These are phyloP conservation scores for Menura novaehollandiae DNA, from an alignment of 2,113 vertebrate genomes.

Conservation along the genomic window DNA sequence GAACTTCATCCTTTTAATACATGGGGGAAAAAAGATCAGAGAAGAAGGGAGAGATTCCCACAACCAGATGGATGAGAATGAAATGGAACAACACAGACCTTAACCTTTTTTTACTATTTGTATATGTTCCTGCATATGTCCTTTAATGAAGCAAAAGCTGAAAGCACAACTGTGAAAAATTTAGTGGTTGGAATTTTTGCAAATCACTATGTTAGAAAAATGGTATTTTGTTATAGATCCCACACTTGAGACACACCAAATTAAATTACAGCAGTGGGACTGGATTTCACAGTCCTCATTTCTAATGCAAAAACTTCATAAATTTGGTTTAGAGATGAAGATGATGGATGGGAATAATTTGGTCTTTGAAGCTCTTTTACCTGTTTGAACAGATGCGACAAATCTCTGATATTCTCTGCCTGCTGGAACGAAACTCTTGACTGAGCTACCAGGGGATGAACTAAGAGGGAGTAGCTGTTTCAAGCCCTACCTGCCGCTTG, in stretches of 20 bases:
- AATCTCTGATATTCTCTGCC: background rate
- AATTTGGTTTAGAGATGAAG: background rate
- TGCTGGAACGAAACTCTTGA: background rate
- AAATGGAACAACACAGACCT: background rate
- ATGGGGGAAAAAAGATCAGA: background rate
- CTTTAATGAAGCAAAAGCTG: background rate
- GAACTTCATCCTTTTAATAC: background rate
- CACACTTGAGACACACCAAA: background rate
- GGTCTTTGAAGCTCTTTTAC: background rate
- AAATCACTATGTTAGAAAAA: background rate
- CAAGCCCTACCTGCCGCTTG: conserved; percentile 82
- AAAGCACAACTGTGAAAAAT: background rate
- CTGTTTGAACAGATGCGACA: background rate
- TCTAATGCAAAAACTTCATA: background rate
- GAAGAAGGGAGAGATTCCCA: background rate
- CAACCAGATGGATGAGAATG: background rate
- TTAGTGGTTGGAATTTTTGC: background rate
- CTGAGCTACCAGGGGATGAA: background rate
- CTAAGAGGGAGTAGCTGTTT: background rate
- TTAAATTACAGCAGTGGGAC: background rate
- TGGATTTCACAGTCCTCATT: background rate
- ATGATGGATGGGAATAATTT: background rate
- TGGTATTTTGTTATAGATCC: background rate
- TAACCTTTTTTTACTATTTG: background rate
- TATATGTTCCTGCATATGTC: background rate